Conservation (phyloP, 2,888 invertebrate species). For the Cephus rjabovi region DNA sequence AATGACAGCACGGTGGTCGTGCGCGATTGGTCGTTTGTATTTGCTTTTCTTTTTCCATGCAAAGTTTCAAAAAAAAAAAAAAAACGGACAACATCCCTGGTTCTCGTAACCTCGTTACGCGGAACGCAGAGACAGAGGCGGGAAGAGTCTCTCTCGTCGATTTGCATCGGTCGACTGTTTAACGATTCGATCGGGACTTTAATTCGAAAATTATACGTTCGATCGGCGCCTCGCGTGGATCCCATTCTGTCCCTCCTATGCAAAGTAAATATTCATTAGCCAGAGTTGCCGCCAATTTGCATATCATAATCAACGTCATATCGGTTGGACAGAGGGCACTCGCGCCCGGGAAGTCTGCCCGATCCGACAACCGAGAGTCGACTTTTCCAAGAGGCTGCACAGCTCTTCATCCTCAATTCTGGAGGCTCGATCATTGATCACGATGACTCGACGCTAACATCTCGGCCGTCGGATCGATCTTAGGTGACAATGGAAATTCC, state of each 20-base stretch:
- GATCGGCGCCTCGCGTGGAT: constrained; percentile 53
- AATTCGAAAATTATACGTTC: constrained; percentile 65
- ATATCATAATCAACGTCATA: constrained; percentile 63
- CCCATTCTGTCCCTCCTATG: constrained; percentile 42
- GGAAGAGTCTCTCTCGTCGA: constrained; percentile 13
- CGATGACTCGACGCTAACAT: no score
- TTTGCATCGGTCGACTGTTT: constrained; percentile 55
- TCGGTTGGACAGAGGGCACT: constrained; percentile 27
- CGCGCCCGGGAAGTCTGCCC: background rate
- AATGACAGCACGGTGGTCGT: no score
- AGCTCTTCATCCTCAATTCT: background rate
- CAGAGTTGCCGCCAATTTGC: constrained; percentile 51
- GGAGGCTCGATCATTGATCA: background rate
- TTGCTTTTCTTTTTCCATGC: background rate
- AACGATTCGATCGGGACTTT: constrained; percentile 55
- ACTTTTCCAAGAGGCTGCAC: no score
- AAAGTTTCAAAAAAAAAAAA: background rate
- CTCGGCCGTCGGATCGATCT: background rate
- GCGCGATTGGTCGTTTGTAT: no score
- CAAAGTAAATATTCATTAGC: constrained; percentile 64
- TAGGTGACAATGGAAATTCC: constrained; percentile 6
- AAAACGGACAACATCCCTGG: background rate
- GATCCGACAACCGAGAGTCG: background rate
- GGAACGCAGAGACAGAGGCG: background rate
- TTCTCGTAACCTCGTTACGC: no score